These are phyloP conservation scores for Lophura nycthemera DNA, from an alignment of 2,113 vertebrate species.

Conservation along the genomic window DNA sequence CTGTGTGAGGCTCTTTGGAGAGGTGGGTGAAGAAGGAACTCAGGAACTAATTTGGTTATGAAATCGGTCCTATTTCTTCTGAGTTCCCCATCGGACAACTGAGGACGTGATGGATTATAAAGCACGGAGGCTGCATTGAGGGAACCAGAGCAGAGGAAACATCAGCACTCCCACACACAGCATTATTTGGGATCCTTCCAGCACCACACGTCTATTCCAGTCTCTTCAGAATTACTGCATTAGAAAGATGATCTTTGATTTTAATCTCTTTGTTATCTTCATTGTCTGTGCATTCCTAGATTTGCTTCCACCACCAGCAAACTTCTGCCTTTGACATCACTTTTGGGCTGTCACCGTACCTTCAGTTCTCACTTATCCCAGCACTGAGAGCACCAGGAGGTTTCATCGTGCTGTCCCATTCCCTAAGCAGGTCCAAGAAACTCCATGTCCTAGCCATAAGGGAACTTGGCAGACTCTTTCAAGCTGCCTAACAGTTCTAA, in stretches of 20 bases:
- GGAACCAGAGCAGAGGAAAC: background rate
- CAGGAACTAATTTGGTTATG: background rate
- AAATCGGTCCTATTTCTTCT: conserved; percentile 27
- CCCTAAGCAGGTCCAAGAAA: background rate
- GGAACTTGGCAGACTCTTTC: background rate
- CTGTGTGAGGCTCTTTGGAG: background rate
- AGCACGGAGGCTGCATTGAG: background rate
- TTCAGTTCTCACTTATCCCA: background rate
- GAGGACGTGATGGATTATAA: background rate
- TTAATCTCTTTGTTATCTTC: background rate
- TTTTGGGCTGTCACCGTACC: background rate
- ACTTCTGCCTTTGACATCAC: background rate
- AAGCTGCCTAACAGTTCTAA: background rate
- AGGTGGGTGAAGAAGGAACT: background rate
- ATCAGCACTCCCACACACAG: background rate
- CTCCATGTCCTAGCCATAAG: background rate
- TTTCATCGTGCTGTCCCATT: background rate
- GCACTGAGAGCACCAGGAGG: background rate
- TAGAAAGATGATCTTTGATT: background rate
- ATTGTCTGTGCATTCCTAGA: background rate
- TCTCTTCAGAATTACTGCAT: background rate
- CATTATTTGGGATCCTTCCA: background rate
- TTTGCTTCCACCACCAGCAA: background rate
- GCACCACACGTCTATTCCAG: background rate
- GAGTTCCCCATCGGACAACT: background rate